Conservation (phyloP, 2,888 invertebrate species). For the Callyntrura guangdongensis region DNA sequence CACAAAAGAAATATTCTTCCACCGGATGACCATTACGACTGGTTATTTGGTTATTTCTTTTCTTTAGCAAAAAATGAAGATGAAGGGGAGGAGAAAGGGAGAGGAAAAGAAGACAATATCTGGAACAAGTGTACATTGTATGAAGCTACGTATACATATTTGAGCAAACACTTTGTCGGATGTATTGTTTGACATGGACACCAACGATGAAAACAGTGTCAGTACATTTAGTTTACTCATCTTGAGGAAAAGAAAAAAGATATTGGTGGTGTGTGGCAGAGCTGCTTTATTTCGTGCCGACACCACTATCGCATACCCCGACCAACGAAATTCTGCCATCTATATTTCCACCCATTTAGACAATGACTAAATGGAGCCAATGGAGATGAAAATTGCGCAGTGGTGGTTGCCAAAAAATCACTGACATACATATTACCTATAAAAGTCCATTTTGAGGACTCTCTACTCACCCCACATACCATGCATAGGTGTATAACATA, state of each 20-base stretch:
- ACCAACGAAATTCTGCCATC: conserved; percentile 6
- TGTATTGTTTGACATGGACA: too few relatives aligned
- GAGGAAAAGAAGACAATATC: not conserved
- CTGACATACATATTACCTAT: conserved; percentile 63
- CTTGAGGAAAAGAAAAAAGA: conserved; percentile 32
- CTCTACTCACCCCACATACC: not conserved
- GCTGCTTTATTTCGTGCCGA: conserved; percentile 29
- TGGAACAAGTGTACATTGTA: not conserved
- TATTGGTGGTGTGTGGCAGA: conserved; percentile 40
- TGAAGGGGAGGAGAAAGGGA: not conserved
- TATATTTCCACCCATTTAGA: conserved; percentile 59
- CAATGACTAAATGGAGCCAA: conserved; percentile 69
- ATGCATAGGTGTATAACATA: conserved; percentile 2
- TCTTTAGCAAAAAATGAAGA: not conserved
- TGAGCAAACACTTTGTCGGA: too few relatives aligned
- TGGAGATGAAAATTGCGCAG: conserved; percentile 74
- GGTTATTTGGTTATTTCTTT: conserved; percentile 28
- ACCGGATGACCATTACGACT: conserved; percentile 52
- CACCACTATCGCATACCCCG: not conserved
- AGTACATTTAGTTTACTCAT: conserved; percentile 35
- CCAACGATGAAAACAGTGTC: not conserved
- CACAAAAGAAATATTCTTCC: conserved; percentile 18
- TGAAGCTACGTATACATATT: too few relatives aligned
- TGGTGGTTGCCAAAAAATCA: conserved; percentile 71
- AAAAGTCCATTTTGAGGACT: conserved; percentile 9